Evolutionary conservation across 2,888 invertebrate genomes (phyloP), one percentile per base, ranked within the genome.

Genomic region (Agrilus mali): DNA sequence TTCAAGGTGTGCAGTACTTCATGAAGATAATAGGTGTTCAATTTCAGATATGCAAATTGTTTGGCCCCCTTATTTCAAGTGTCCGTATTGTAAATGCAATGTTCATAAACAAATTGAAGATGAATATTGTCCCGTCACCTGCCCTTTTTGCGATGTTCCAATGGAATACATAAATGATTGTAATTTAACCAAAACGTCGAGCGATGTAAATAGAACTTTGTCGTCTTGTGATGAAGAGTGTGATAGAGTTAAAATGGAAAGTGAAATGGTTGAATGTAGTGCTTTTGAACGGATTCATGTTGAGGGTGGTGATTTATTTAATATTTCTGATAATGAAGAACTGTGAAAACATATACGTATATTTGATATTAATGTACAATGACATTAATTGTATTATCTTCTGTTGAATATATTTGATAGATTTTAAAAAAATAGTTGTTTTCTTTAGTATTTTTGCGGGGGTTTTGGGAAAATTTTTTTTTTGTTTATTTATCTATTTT

Each of bases 31-130:
- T 33, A 54, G 63, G 16, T 66, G 65, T 43, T 51, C 52, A 33
- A 54, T 64, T 37, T 59, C 64, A 4, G 57, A 60, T 49, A 60
- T 64, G 60, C 65, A 60, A 22, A 60, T 65, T 33, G 47, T 53
- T 4, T 38, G 58, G 7, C 47, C 56, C n/a, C 58, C 63, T 4
- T 55, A 57, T 20, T 63, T 58, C 46, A 63, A 59, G 50, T 66
- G 65, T 48, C 52, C 54, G 3, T 50, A 55, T 38, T 66, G 65
- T 49, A 53, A 54, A 36, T 53, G 53, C 32, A 37, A 60, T 14
- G 63, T 55, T n/a, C 60, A 62, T 46, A 50, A 45, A 33, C 54
- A 58, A 48, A 48, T 60, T 8, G 54, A 47, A 34, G 53, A 55
- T 22, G 56, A 61, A 44, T 46, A 51, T 33, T 42, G 49, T 4